Base-by-base conservation (phyloP, 2,888 invertebrate genomes). In the Pachliopta kotzebuea region DNA sequence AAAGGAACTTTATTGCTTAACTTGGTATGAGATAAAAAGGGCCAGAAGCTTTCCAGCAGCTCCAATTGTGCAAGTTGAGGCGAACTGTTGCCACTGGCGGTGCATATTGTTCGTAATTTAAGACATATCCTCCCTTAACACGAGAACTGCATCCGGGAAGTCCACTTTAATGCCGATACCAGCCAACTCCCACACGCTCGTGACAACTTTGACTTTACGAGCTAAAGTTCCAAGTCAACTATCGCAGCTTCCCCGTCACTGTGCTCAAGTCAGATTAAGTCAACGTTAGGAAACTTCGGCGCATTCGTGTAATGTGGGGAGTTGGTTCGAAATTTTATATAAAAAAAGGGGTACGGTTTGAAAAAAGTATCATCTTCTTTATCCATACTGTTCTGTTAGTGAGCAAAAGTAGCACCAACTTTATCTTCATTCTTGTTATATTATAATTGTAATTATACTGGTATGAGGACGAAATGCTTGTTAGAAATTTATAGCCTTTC, bases 201-300 rank as follows among this genome's bases (percentile, higher is more conserved):
- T 60, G 69, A 69, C 68, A 69, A 68, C 62, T 68, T 56, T 58
- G 56, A 67, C 66, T 69, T 67, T 66, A 65, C 62, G 60, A 55
- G 54, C 50, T 52, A 50, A 67, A 68, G 65, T 69, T 69, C 60
- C 56, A 61, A 68, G 68, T 70, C 68, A 68, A 70, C 68, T 68
- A 70, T 70, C 68, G 69, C 61, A 62, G 65, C 68, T 65, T 63
- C 59, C 65, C 60, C 52, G 57, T 62, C 53, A 65, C 73, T 73
- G 74, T 73, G 70, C 70, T 74, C 72, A 75, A 71, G 75, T 76
- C 70, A 71, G 74, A 76, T 74, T 76, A 74, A 71, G 67, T 62
- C 66, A 79, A 80, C 74, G 79, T 79, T 72, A 67, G 65, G 37
- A 49, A 75, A 77, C 69, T 78, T 76, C 68, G 72, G 68, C 59